Conservation (phyloP, 2,888 invertebrate genomes). For the Drosophila helvetica region DNA sequence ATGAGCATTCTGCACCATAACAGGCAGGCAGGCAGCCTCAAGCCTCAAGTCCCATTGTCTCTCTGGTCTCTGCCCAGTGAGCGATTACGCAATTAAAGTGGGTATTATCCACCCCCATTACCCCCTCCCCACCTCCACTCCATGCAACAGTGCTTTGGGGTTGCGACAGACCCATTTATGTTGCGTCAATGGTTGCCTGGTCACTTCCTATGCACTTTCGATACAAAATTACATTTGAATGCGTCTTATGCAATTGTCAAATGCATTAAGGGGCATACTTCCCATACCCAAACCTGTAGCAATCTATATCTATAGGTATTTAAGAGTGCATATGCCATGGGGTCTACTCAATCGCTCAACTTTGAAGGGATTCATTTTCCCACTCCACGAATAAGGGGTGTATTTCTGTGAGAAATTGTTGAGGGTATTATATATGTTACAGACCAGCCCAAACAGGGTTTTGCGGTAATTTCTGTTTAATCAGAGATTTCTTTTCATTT, state of each 20-base stretch:
- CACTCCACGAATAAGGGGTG: not conserved
- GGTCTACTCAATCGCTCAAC: constrained; percentile 19
- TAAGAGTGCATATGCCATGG: not conserved
- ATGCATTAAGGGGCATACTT: constrained; percentile 5
- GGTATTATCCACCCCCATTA: constrained; percentile 11
- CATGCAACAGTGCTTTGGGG: constrained; percentile 62
- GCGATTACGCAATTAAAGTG: constrained; percentile 67
- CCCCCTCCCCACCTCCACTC: not conserved
- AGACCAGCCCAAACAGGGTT: not conserved
- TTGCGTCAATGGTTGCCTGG: constrained; percentile 38
- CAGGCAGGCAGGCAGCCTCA: constrained; percentile 20
- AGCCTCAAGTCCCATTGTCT: constrained; percentile 51
- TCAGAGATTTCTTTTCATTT: constrained; percentile 31
- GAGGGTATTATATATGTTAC: not conserved
- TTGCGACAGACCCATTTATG: constrained; percentile 48
- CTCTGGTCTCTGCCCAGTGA: constrained; percentile 7
- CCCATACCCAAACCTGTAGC: not conserved
- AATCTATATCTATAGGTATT: too few relatives aligned
- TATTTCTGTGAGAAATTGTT: not conserved
- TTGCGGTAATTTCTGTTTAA: not conserved
- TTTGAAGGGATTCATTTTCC: not conserved
- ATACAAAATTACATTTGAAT: constrained; percentile 38
- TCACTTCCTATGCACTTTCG: constrained; percentile 59
- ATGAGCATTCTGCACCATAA: constrained; percentile 53
- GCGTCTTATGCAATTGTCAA: constrained; percentile 43